Base-by-base conservation (phyloP, 37 sponge, comb jelly and placozoan species). In the Hormiphora californensis region DNA sequence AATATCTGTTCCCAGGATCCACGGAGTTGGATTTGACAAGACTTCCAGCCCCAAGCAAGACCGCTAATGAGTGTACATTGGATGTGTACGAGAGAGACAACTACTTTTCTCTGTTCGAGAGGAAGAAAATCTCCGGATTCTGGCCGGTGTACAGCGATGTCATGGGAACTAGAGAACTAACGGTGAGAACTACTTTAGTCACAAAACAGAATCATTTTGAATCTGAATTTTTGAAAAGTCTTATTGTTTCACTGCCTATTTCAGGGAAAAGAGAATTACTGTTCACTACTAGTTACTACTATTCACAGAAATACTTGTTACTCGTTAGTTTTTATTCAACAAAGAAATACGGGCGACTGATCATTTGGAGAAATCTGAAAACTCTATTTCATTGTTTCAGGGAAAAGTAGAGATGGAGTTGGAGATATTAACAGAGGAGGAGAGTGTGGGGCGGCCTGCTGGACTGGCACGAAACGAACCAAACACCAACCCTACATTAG, bases 331-430 rank as follows among this genome's bases (percentile, higher is more conserved):
- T n/a, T n/a, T n/a, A n/a, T n/a, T n/a, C n/a, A n/a, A n/a, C n/a
- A n/a, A n/a, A n/a, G n/a, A n/a, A n/a, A n/a, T n/a, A n/a, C n/a
- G n/a, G n/a, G n/a, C n/a, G n/a, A n/a, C n/a, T n/a, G n/a, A n/a
- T n/a, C n/a, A n/a, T n/a, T n/a, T n/a, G n/a, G n/a, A n/a, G n/a
- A n/a, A n/a, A n/a, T n/a, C n/a, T n/a, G n/a, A n/a, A n/a, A n/a
- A n/a, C n/a, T n/a, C n/a, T n/a, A n/a, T n/a, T n/a, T n/a, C n/a
- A n/a, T n/a, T n/a, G n/a, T n/a, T 12, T 30, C 87, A 94, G 94
- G 96, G 96, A 0, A 95, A 95, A 87, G 62, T 98, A 41, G 99
- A 98, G 88, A 87, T 98, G 89, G 95, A 94, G 55, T 35, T 98
- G 54, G 99, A 98, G 86, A 87, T 98, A n/a, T 81, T 98, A 43